These are phyloP conservation scores for Apantesis nais DNA, from an alignment of 2,888 invertebrate genomes.

Conservation along the genomic window DNA sequence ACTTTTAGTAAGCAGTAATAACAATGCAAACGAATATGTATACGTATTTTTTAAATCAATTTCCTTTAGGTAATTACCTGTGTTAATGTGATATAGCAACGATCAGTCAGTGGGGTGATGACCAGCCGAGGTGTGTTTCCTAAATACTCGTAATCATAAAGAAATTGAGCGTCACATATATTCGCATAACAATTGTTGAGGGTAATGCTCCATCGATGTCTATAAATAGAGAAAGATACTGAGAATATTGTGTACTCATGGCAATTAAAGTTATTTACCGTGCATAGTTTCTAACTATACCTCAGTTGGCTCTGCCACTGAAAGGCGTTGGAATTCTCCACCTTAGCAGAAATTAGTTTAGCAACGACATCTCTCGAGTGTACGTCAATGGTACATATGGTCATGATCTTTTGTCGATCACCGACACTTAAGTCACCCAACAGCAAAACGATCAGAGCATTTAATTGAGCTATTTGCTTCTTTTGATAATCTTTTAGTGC, in stretches of 20 bases:
- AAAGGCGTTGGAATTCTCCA: slow-evolving; percentile 92
- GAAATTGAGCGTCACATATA: slow-evolving; percentile 97
- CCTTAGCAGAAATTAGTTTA: slow-evolving; percentile 93
- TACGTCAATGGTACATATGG: slow-evolving; percentile 98
- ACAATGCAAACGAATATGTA: too few species aligned
- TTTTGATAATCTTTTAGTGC: slow-evolving; percentile 96
- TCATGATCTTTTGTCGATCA: slow-evolving; percentile 98
- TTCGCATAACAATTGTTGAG: slow-evolving; percentile 94
- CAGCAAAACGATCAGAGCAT: slow-evolving; percentile 92
- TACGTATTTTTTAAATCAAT: background rate
- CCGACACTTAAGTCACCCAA: slow-evolving; percentile 92
- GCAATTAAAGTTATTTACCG: background rate
- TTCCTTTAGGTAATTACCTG: slow-evolving; percentile 82
- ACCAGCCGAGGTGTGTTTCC: slow-evolving; percentile 97
- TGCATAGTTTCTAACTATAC: slow-evolving; percentile 36
- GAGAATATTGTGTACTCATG: background rate
- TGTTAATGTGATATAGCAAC: slow-evolving; percentile 97
- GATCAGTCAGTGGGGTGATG: slow-evolving; percentile 97
- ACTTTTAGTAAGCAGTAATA: too few species aligned
- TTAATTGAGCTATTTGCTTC: slow-evolving; percentile 94
- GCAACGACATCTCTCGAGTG: slow-evolving; percentile 97
- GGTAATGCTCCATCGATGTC: slow-evolving; percentile 93
- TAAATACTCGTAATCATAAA: slow-evolving; percentile 96
- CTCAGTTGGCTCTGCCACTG: slow-evolving; percentile 97
- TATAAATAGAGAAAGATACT: slow-evolving; percentile 45